Evolutionary conservation across 2,888 invertebrate genomes (phyloP), one percentile per base, ranked within the genome.

Genomic region (Liopterus haemorrhoidalis): DNA sequence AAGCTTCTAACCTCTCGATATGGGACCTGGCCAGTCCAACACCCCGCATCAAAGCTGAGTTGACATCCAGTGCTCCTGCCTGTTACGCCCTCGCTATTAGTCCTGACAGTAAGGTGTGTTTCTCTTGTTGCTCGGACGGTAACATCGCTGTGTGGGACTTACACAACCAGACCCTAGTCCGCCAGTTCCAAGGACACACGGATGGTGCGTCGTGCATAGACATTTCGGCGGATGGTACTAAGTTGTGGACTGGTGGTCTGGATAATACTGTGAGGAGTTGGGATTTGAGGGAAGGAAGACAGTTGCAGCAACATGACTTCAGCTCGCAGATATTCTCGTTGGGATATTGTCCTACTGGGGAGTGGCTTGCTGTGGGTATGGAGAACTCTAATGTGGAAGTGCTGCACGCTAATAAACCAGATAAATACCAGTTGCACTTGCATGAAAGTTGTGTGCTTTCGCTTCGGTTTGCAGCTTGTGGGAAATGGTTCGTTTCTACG

Each of bases 401-500:
- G 24, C 70, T 95, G 42, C 87, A 89, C 69, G 83, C 88, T 52
- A 81, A 82, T 59, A 92, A 93, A 69, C 84, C 87, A 16, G 95
- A 96, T 71, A 90, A 94, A 67, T 97, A 96, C 71, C 94, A 95
- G 70, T 76, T 97, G 49, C 85, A 93, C 65, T 75, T 95, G 59
- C 96, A 96, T 73, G 96, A 97, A 69, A 91, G 90, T 57, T 97
- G 96, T 69, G 97, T 99, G 27, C 76, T 97, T 47, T 93, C 95
- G 52, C 76, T 97, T 52, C 82, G 90, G 67, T 97, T 96, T 71
- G 95, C 97, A 36, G 84, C 89, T 39, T 85, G 87, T 65, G 96
- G 96, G 59, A 96, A 96, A 71, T 99, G 96, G 95, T 99, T 99
- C 71, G 92, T 95, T 55, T 93, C 91, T 54, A 96, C 95, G n/a